A percentile compares a stretch with the other conserved stretches of the same genome.
phyloP scores from a whole-genome alignment of 1,140 invertebrate genomes.

The Drosophila tristis region DNA sequence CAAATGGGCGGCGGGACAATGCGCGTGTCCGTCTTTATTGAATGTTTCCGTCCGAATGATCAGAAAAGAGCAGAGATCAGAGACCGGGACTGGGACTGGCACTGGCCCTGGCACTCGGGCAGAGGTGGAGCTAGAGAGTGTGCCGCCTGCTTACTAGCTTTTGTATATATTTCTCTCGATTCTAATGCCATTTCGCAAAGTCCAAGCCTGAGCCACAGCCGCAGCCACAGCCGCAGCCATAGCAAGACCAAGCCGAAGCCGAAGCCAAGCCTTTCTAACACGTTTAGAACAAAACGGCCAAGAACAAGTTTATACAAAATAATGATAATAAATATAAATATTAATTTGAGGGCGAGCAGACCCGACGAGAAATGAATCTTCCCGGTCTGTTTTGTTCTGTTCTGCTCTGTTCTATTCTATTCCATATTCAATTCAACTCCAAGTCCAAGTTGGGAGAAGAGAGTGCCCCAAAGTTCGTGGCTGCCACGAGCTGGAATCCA shows the following conservation, averaged over 20 bases:
- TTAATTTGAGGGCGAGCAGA: constrained; percentile 72
- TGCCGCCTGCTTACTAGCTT: constrained; percentile 48
- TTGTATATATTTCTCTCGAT: constrained; percentile 58
- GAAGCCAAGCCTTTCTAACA: constrained; percentile 76
- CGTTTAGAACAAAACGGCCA: constrained; percentile 74
- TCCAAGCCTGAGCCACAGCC: constrained; percentile 8
- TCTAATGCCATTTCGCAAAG: constrained; percentile 66
- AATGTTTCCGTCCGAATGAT: constrained; percentile 77
- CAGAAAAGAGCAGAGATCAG: constrained; percentile 40
- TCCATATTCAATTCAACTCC: background rate
- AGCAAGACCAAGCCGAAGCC: constrained; percentile 11
- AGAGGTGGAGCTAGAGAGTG: constrained; percentile 30
- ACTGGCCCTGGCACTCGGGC: constrained; percentile 35
- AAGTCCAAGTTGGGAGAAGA: constrained; percentile 1
- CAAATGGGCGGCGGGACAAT: constrained; percentile 53
- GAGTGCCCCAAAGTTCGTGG: constrained; percentile 21
- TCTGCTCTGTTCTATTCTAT: constrained; percentile 13
- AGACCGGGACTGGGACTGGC: constrained; percentile 19
- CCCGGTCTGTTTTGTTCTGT: constrained; percentile 32
- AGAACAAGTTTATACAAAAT: constrained; percentile 80
- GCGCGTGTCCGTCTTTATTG: constrained; percentile 78
- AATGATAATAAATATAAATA: constrained; percentile 82
- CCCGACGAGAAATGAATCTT: constrained; percentile 41
- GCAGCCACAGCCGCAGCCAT: background rate
- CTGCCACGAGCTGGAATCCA: constrained; percentile 21